Base-by-base conservation (phyloP, 2,797 vertebrate genomes). In the Cyclura pinguis region DNA sequence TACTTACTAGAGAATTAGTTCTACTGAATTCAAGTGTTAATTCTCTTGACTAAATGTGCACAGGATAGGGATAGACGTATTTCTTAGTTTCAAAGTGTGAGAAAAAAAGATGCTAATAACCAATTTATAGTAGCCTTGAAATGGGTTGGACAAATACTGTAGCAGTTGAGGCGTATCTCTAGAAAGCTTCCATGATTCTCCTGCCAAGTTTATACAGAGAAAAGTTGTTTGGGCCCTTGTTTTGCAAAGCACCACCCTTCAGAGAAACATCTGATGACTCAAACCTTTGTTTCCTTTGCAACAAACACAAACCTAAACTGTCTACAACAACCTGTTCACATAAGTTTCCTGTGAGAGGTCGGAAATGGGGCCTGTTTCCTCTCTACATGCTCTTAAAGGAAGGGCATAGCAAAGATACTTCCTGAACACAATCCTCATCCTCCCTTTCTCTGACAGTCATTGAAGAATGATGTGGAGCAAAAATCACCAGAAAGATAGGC, bases 351-450 rank as follows among this genome's bases (percentile, higher is more conserved):
- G 97, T 94, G 95, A 42, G 90, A 95, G 96, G 95, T 97, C 96
- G 96, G 97, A 97, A 97, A 97, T 92, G 94, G 93, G 96, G 95
- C 96, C 95, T 89, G 95, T 91, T 98, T 98, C 98, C 97, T 97
- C 91, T 96, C 96, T 95, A 97, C 96, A 96, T 95, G 97, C 91
- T 96, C 92, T 94, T 94, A 95, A 93, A 97, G 98, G 97, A 97
- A 98, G 96, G 96, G 96, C 91, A 95, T 86, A 95, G 95, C 92
- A 97, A 95, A 96, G 95, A 94, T 90, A 97, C 96, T 98, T 98
- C 98, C 97, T 98, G 98, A 98, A 97, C 98, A 98, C 97, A 97
- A 93, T 96, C 94, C 95, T 94, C 95, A 94, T 96, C 96, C 96
- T 96, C 97, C 97, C 97, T 95, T 95, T 95, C 96, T 95, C 94